Evolutionary conservation across 35 echinoderm and acorn worm genomes (phyloP), one percentile per base, ranked within the genome.

Genomic region (Hemicentrotus pulcherrimus): DNA sequence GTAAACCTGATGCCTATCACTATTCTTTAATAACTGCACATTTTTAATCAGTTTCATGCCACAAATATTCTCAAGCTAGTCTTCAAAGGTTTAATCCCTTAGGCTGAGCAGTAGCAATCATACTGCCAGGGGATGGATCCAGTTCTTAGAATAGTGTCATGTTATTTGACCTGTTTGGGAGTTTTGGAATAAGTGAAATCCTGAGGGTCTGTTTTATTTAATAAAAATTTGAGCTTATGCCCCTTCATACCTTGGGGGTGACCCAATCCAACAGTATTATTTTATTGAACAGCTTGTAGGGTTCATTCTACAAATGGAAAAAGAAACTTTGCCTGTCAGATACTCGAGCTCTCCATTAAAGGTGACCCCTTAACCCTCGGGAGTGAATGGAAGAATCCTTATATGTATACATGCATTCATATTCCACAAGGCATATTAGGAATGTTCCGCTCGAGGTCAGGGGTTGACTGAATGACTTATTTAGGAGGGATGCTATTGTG

Each of bases 321-420:
- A 28, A 78, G 16, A 78, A 78, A 22, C 65, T 8, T 78, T 78
- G 65, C 65, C 65, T 78, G 65, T 78, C 65, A 78, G 65, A 78
- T 78, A 78, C 65, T 78, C 28, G n/a, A 0, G 65, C 65, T 18
- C 65, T 78, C 65, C 65, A 28, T 78, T 22, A 78, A 78, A 28
- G 7, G 65, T 78, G 65, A 78, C 65, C 65, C 65, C 28, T n/a
- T 28, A 28, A 22, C 65, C 65, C 65, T 78, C 65, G 65, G 65
- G 65, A 78, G 65, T 78, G 65, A 78, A n/a, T 78, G 65, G 65
- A 78, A 78, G 65, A 78, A 78, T 78, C 65, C 65, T 78, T 30
- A 78, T 78, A 78, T 78, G 65, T 78, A 78, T 28, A 78, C 65
- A 78, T 78, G 65, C 65, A 78, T 78, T 78, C 22, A 78, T 78